Conservation (phyloP, 2,888 invertebrate genomes). For the Drymonia ruficornis region DNA sequence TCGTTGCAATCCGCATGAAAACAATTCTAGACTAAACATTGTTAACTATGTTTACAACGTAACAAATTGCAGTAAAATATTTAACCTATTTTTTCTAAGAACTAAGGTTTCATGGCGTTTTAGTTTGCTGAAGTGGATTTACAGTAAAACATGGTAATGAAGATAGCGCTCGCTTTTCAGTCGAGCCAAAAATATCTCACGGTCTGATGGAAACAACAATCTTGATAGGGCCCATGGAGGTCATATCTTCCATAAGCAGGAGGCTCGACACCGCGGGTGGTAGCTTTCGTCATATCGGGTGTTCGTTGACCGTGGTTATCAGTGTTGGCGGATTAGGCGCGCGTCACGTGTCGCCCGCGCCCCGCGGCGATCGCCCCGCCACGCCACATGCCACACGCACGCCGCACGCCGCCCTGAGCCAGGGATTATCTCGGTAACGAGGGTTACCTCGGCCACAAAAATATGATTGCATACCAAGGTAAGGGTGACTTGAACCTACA, state of each 20-base stretch:
- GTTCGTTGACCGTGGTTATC: background rate
- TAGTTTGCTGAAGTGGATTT: background rate
- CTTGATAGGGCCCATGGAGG: no score
- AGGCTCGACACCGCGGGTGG: background rate
- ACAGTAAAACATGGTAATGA: no score
- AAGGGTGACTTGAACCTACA: no score
- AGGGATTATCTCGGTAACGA: constrained; percentile 2
- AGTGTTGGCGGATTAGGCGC: constrained; percentile 1
- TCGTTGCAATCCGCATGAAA: background rate
- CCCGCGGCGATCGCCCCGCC: no score
- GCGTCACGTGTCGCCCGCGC: constrained; percentile 3
- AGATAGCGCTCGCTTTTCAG: no score
- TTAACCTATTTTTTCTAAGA: background rate
- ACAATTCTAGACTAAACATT: constrained; percentile 5
- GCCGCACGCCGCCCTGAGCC: background rate
- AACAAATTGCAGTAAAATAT: background rate
- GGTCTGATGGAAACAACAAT: no score
- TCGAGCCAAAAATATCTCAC: no score
- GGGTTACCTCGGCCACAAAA: background rate
- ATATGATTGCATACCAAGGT: no score
- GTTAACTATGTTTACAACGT: constrained; percentile 4
- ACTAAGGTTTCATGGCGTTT: background rate
- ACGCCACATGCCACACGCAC: background rate
- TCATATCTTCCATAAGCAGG: background rate
- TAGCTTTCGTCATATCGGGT: background rate